These are phyloP conservation scores for Xylocampa areola DNA, from an alignment of 2,888 invertebrate genomes.

Conservation along the genomic window DNA sequence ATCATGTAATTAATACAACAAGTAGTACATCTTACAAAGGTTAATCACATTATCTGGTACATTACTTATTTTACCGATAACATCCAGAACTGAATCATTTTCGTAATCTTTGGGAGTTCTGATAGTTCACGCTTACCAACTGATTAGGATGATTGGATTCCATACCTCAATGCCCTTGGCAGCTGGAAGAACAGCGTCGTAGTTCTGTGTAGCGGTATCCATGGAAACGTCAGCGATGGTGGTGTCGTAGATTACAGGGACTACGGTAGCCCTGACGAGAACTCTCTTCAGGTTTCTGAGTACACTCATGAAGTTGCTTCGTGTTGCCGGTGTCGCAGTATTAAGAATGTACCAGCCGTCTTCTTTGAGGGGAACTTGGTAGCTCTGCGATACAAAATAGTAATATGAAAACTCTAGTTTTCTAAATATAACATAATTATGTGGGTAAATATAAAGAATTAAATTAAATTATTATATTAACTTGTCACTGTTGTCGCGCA, in stretches of 20 bases:
- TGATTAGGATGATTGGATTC: background rate
- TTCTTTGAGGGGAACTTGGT: slow-evolving; percentile 91
- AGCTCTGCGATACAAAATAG: slow-evolving; percentile 84
- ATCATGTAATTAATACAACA: no score
- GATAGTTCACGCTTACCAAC: no score
- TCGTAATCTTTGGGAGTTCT: no score
- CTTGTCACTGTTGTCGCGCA: no score
- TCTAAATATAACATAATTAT: no score
- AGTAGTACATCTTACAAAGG: no score
- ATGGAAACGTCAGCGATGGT: slow-evolving; percentile 95
- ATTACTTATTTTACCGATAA: no score
- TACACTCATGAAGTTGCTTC: slow-evolving; percentile 95
- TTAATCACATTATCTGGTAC: no score
- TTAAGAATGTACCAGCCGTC: slow-evolving; percentile 90
- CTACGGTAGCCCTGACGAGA: slow-evolving; percentile 94
- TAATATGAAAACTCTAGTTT: background rate
- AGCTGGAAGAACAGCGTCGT: slow-evolving; percentile 88
- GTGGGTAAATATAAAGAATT: no score
- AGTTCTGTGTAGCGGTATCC: slow-evolving; percentile 94
- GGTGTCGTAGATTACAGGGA: slow-evolving; percentile 89
- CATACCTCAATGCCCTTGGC: slow-evolving; percentile 94
- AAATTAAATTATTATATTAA: no score
- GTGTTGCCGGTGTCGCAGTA: slow-evolving; percentile 81
- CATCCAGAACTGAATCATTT: no score
- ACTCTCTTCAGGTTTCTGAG: slow-evolving; percentile 95